A percentile compares a stretch with the other conserved stretches of the same genome.
These are phyloP conservation scores for Agapornis roseicollis DNA, from an alignment of 2,113 vertebrate species.

Conservation along the genomic window DNA sequence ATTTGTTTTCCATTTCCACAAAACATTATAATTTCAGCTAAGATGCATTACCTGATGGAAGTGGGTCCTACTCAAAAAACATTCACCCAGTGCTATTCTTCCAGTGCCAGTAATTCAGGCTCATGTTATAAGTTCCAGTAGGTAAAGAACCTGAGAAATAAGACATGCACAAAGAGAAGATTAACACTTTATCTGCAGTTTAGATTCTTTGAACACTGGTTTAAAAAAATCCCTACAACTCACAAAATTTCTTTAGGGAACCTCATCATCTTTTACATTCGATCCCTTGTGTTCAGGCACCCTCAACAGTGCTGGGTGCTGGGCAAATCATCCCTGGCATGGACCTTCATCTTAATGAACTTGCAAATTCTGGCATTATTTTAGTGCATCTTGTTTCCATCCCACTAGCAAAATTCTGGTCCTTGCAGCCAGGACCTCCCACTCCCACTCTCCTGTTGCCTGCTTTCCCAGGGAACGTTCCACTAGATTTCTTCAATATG, in stretches of 20 bases:
- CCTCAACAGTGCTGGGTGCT: not conserved
- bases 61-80: not conserved
- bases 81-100: not conserved
- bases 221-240: not conserved
- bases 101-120: not conserved
- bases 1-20: not conserved
- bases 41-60: not conserved
- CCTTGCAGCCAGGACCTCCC: constrained; percentile 23
- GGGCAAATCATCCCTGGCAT: not conserved
- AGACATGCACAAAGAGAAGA: not conserved
- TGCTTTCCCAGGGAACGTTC: not conserved
- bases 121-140: not conserved
- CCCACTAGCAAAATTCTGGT: not conserved
- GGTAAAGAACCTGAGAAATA: not conserved
- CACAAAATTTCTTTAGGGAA: not conserved
- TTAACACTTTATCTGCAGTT: not conserved
- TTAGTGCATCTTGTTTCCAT: constrained; percentile 21
- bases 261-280: not conserved
- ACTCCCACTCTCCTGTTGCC: not conserved
- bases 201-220: not conserved
- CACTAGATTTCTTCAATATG: not conserved
- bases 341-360: not conserved
- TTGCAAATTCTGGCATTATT: constrained; percentile 1
- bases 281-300: not conserved
- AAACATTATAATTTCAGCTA: not conserved